Base-by-base conservation (phyloP, 2,888 invertebrate genomes). In the Papilio demoleus region DNA sequence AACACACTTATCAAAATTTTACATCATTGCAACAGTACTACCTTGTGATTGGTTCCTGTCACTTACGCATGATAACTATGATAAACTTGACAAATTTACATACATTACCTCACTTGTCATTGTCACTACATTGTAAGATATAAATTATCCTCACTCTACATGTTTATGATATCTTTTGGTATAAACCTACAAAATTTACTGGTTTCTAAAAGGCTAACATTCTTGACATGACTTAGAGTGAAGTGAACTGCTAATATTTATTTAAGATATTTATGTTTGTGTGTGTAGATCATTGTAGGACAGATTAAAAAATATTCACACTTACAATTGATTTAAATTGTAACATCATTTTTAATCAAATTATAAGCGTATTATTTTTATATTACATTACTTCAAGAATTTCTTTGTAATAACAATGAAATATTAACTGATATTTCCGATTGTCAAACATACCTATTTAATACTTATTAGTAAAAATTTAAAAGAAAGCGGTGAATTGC, bases 21-120 rank as follows among this genome's bases (percentile, higher is more conserved):
- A 77, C 84, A 79, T 81, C 83, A 86, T 86, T 85, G 75, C 70
- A 76, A 76, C 73, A 80, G 80, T 77, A 82, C 85, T 86, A 83
- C 85, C 75, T 74, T 77, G 77, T 80, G 83, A 90, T 89, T 90
- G 88, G 90, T 80, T 79, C 78, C 75, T 77, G 77, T 74, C 75
- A 75, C 76, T 75, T 76, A 77, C 77, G 80, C 82, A 81, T 86
- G 88, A 90, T 88, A 89, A 86, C 82, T 77, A 82, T 85, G 85
- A 86, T 88, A 88, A 86, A 90, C 87, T 86, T 90, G 88, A 89
- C 89, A 84, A 86, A 88, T 89, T 87, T 85, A 65, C 71, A 73
- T 74, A 73, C 80, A 84, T 88, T 91, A 91, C 90, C 90, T 88
- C 87, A 87, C 85, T 84, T 85, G 88, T 87, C 92, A 91, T 89